Conservation (phyloP, 1,140 invertebrate species). For the Eurosta solidaginis region DNA sequence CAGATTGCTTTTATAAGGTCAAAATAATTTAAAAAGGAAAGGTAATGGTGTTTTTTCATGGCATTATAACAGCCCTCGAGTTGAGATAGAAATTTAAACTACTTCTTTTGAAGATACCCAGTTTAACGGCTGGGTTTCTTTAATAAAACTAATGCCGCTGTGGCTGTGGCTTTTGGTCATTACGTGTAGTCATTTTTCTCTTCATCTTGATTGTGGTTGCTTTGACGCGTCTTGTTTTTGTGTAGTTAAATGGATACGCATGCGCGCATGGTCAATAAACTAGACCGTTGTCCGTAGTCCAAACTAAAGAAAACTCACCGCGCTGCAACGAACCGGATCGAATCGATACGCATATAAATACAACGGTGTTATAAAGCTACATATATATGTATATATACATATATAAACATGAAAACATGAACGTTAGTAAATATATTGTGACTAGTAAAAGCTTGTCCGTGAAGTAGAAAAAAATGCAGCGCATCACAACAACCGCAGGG, state of each 20-base stretch:
- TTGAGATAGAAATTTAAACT: too few species aligned
- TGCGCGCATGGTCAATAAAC: background rate
- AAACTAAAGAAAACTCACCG: background rate
- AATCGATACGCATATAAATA: background rate
- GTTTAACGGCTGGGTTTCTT: background rate
- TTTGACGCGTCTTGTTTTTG: background rate
- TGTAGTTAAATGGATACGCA: constrained; percentile 4
- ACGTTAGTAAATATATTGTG: too few species aligned
- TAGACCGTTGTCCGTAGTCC: background rate
- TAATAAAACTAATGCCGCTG: background rate
- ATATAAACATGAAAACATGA: background rate
- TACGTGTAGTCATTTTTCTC: background rate
- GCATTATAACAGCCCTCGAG: too few species aligned
- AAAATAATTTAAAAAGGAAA: too few species aligned
- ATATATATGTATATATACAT: background rate
- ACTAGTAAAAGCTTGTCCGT: too few species aligned
- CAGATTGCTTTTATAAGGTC: too few species aligned
- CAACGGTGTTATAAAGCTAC: background rate
- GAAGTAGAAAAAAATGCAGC: constrained; percentile 5
- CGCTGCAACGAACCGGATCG: background rate
- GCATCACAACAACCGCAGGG: constrained; percentile 55
- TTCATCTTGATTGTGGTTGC: background rate
- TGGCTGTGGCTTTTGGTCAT: background rate
- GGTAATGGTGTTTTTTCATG: too few species aligned
- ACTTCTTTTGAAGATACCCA: too few species aligned